These are phyloP conservation scores for Phaenicophaeus curvirostris DNA, from an alignment of 2,797 vertebrate genomes.

Conservation along the genomic window DNA sequence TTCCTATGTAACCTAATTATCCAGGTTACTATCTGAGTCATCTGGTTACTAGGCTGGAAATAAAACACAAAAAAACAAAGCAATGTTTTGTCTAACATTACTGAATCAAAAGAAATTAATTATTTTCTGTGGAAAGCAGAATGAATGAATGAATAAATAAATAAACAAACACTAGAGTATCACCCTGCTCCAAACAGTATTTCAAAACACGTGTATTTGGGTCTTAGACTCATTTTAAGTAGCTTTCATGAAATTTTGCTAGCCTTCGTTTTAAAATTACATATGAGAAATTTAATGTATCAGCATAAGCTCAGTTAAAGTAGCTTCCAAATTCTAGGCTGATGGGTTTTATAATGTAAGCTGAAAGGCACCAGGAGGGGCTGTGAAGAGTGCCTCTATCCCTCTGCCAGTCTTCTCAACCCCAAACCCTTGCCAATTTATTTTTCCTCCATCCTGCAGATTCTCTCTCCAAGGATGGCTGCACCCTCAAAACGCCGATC, in stretches of 20 bases:
- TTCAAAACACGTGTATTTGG: background rate
- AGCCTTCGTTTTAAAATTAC: background rate
- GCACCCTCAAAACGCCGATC: background rate
- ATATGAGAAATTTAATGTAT: background rate
- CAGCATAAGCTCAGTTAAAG: background rate
- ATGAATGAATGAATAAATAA: too few species aligned
- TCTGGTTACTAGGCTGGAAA: background rate
- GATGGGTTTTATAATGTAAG: background rate
- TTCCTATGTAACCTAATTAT: background rate
- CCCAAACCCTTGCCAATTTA: background rate
- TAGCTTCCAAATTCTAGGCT: background rate
- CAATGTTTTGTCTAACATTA: conserved; percentile 9
- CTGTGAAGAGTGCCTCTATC: background rate
- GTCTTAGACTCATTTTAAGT: background rate
- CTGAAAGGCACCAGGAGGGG: background rate
- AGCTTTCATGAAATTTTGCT: background rate
- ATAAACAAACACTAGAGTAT: background rate
- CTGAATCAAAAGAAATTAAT: background rate
- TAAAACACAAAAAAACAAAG: background rate
- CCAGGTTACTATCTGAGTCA: conserved; percentile 16
- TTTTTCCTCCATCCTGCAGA: background rate
- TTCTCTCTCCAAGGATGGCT: background rate
- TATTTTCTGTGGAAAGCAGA: background rate
- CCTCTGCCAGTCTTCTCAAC: background rate
- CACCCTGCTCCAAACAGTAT: background rate